Evolutionary conservation across 2,888 invertebrate species (phyloP), one percentile per base, ranked within the genome.

Genomic region (Aporophyla nigra): DNA sequence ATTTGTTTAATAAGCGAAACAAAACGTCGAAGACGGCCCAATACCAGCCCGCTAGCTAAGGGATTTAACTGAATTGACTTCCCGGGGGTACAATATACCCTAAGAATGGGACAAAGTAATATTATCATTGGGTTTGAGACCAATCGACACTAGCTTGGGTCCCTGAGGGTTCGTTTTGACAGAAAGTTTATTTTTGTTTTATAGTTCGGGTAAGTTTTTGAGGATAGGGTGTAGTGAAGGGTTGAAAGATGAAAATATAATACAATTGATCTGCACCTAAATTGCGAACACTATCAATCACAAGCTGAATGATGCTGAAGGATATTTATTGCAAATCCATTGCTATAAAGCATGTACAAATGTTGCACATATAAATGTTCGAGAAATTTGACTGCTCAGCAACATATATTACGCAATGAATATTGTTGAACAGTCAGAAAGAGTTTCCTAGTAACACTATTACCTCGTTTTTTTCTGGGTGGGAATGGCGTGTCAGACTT

Each of bases 51-150:
- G 49, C 73, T n/a, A 66, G 73, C 53, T 79, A 79, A 76, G 70
- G 70, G 62, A 75, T 86, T 86, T 78, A 80, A 76, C 65, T 62
- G 71, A 84, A 83, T 76, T 73, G 82, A 76, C 74, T 71, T 70
- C 82, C 74, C 76, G 54, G 40, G 82, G 84, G 66, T 68, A 61
- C 68, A 68, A 73, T 76, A n/a, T 76, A 62, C 71, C 84, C 69
- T 73, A 67, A 66, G 67, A 67, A 76, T 10, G 76, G 46, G 71
- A 74, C 62, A 40, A 70, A 70, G 67, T 73, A 76, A 85, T 80
- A 76, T 74, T 75, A 72, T 78, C 76, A 83, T 71, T 70, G 83
- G 59, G 59, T 71, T 75, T 65, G 72, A 71, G 66, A 43, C n/a
- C 77, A 56, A 77, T 77, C 51, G 40, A 51, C 63, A 80, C 70